Percentiles rank a stretch among this genome's conserved stretches.
Conservation (phyloP, 1,140 invertebrate species). For the Bombus impatiens region DNA sequence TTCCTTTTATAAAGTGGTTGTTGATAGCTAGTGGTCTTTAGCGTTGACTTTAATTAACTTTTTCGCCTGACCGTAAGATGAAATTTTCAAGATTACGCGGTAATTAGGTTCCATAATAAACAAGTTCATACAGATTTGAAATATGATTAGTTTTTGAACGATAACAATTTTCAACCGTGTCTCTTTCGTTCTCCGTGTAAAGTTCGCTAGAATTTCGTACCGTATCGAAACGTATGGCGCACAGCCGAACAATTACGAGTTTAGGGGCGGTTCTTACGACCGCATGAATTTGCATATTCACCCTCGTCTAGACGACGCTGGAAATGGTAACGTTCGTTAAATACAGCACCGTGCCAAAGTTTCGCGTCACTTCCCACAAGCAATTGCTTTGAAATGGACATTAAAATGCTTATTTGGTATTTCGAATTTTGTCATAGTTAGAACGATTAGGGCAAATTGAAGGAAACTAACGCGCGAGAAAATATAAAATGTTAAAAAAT, state of each 20-base stretch:
- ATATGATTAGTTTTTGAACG: too few relatives aligned
- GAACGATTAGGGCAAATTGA: too few relatives aligned
- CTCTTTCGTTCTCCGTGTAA: not conserved
- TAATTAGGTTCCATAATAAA: too few relatives aligned
- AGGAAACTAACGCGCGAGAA: too few relatives aligned
- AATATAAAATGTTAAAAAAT: too few relatives aligned
- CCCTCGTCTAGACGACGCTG: not conserved
- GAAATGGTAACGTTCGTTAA: conserved; percentile 13
- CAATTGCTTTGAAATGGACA: not conserved
- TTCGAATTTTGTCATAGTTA: too few relatives aligned
- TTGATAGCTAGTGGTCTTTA: too few relatives aligned
- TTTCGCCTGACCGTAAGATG: too few relatives aligned
- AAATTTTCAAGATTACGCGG: too few relatives aligned
- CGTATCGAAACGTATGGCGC: not conserved
- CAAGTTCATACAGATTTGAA: too few relatives aligned
- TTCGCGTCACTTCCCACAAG: not conserved
- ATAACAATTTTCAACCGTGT: not conserved
- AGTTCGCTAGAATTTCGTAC: not conserved
- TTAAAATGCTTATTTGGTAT: not conserved
- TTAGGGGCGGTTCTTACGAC: conserved; percentile 6
- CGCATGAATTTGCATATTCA: conserved; percentile 11
- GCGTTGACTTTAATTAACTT: too few relatives aligned
- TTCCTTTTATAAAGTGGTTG: not conserved
- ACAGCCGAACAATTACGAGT: not conserved
- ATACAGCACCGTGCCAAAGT: not conserved